Percentiles rank a stretch among this genome's conserved stretches.
These are phyloP conservation scores for Oryzias javanicus DNA, from an alignment of 2,113 vertebrate genomes.

Conservation along the genomic window DNA sequence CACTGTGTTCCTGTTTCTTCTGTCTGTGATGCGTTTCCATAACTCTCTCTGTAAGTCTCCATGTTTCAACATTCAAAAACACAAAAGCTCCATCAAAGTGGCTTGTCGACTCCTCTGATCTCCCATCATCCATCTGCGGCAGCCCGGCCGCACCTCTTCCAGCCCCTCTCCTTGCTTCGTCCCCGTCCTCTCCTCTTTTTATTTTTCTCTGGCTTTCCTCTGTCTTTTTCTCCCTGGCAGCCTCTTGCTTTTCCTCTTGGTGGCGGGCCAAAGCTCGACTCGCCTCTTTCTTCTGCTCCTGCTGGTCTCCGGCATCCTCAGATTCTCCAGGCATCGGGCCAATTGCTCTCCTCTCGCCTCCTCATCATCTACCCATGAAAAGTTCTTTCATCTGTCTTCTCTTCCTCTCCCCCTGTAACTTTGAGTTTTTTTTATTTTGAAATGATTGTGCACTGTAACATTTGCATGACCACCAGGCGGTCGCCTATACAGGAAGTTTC, in stretches of 20 bases:
- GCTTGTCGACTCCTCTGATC: slow-evolving; percentile 55
- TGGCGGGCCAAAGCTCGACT: slow-evolving; percentile 36
- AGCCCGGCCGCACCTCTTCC: slow-evolving; percentile 1
- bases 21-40: slow-evolving; percentile 51
- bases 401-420: slow-evolving; percentile 3
- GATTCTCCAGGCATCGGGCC: slow-evolving; percentile 49
- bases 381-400: slow-evolving; percentile 24
- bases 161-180: not conserved
- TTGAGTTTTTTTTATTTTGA: not conserved
- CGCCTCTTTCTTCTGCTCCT: slow-evolving; percentile 45
- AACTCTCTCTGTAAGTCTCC: slow-evolving; percentile 28
- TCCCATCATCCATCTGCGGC: slow-evolving; percentile 29
- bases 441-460: not conserved
- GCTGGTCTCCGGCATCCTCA: slow-evolving; percentile 48
- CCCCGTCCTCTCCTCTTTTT: not conserved
- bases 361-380: slow-evolving; percentile 33
- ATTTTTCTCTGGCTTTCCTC: slow-evolving; percentile 8
- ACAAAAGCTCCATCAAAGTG: slow-evolving; percentile 58
- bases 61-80: slow-evolving; percentile 55
- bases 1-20: slow-evolving; percentile 30
- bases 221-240: slow-evolving; percentile 27
- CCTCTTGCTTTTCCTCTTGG: slow-evolving; percentile 23
- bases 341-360: slow-evolving; percentile 41
- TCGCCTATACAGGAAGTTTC: no score
- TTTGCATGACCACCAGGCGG: no score